phyloP scores from a whole-genome alignment of 2,113 vertebrate genomes.

The Danionella cerebrum region DNA sequence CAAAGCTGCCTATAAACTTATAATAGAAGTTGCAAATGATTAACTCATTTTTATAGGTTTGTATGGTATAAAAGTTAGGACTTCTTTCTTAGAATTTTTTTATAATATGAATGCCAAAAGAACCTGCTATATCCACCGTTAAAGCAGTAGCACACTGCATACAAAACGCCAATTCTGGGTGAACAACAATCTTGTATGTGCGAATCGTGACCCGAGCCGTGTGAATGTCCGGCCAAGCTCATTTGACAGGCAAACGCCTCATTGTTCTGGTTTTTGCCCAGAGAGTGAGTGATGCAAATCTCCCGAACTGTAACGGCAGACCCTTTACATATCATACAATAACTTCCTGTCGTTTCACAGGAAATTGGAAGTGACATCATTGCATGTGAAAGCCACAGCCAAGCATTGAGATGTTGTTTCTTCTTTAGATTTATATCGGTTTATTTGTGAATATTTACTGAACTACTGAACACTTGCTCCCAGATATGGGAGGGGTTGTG shows the following conservation, averaged over 20 bases:
- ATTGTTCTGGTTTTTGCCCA: slow-evolving; percentile 40
- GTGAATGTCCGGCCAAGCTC: slow-evolving; percentile 31
- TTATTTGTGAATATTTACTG: too few species aligned
- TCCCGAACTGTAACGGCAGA: background rate
- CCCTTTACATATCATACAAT: background rate
- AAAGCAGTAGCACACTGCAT: too few species aligned
- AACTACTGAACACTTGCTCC: too few species aligned
- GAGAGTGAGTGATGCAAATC: slow-evolving; percentile 13
- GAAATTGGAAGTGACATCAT: background rate
- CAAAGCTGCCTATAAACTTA: too few species aligned
- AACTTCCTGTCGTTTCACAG: background rate
- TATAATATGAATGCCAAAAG: too few species aligned
- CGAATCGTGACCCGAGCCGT: background rate
- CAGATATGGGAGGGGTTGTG: too few species aligned
- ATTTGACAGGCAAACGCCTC: slow-evolving; percentile 50
- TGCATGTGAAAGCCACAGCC: background rate
- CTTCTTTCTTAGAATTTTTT: background rate
- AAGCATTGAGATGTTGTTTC: background rate
- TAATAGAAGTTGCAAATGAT: too few species aligned
- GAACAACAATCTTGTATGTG: background rate
- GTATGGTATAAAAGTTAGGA: too few species aligned
- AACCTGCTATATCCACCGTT: too few species aligned
- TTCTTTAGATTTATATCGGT: too few species aligned
- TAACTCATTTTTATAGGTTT: too few species aligned
- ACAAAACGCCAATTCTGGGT: background rate